Evolutionary conservation across 37 sponge, comb jelly and placozoan genomes (phyloP).

Genomic region (Aphrocallistes beatrix): DNA sequence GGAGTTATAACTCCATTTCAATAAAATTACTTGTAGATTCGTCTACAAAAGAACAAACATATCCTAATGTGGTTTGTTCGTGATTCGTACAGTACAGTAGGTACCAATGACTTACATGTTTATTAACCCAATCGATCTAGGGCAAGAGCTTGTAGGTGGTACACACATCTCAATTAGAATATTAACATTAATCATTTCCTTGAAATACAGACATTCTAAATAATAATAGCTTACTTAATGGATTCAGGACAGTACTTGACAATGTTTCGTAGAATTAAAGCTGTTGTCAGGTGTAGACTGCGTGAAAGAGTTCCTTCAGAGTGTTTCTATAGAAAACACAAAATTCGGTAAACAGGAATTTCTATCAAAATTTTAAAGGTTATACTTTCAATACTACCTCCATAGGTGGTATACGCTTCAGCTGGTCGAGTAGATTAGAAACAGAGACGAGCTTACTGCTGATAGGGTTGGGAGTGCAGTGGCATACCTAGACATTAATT

Average conservation of each 20-base stretch:
- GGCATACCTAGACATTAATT: not conserved
- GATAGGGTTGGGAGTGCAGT: conserved; percentile 3
- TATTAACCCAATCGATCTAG: too few relatives aligned
- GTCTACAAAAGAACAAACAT: too few relatives aligned
- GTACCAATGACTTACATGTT: too few relatives aligned
- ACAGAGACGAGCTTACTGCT: not conserved
- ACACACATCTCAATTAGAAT: too few relatives aligned
- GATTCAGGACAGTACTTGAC: not conserved
- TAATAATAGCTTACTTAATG: not conserved
- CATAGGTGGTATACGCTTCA: not conserved
- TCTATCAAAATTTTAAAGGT: not conserved
- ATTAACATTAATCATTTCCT: too few relatives aligned
- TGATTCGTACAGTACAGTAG: too few relatives aligned
- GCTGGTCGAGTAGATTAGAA: not conserved
- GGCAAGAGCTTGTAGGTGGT: too few relatives aligned
- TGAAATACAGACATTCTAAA: too few relatives aligned
- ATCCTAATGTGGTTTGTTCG: too few relatives aligned
- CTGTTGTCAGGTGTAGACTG: not conserved
- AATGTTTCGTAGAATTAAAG: not conserved
- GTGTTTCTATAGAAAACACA: not conserved
- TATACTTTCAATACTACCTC: not conserved
- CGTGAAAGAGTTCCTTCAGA: conserved; percentile 12
- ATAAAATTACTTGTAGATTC: too few relatives aligned
- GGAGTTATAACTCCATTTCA: too few relatives aligned
- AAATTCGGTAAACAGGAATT: not conserved